These are phyloP conservation scores for Drosophila kanapiae DNA, from an alignment of 1,140 invertebrate species.

Conservation along the genomic window DNA sequence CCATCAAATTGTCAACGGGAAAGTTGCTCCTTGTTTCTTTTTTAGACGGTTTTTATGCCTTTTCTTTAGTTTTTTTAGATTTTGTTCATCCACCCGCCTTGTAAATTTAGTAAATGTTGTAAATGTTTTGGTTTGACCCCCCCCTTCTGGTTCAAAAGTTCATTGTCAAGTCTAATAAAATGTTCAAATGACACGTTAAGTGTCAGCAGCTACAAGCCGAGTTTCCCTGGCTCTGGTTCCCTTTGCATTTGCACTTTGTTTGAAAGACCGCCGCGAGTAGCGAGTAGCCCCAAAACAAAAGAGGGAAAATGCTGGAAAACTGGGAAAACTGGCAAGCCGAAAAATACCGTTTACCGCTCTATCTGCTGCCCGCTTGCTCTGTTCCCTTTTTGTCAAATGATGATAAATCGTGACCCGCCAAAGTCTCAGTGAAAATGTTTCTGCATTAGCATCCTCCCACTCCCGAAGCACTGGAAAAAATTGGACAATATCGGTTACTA, in stretches of 20 bases:
- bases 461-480: slow-evolving; percentile 7
- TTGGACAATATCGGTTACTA: no score
- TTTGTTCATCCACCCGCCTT: slow-evolving; percentile 37
- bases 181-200: slow-evolving; percentile 82
- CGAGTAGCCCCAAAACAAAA: slow-evolving; percentile 3
- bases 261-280: slow-evolving; percentile 50
- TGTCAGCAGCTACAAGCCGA: slow-evolving; percentile 73
- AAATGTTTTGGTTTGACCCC: slow-evolving; percentile 23
- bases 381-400: slow-evolving; percentile 81
- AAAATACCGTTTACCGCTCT: slow-evolving; percentile 56
- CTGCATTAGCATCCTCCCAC: slow-evolving; percentile 38
- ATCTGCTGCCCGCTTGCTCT: slow-evolving; percentile 22
- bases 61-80: slow-evolving; percentile 24
- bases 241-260: slow-evolving; percentile 45
- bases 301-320: slow-evolving; percentile 22
- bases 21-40: slow-evolving; percentile 45
- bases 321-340: slow-evolving; percentile 37
- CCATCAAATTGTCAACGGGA: slow-evolving; percentile 57
- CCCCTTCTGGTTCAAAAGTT: slow-evolving; percentile 66
- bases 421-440: slow-evolving; percentile 71
- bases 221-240: slow-evolving; percentile 29
- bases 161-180: slow-evolving; percentile 83
- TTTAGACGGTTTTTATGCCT: slow-evolving; percentile 3
- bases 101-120: slow-evolving; percentile 15
- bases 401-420: slow-evolving; percentile 79